Percentiles rank a stretch among this genome's conserved stretches.
phyloP scores from a whole-genome alignment of 2,797 vertebrate genomes.

The Scleropages formosus region DNA sequence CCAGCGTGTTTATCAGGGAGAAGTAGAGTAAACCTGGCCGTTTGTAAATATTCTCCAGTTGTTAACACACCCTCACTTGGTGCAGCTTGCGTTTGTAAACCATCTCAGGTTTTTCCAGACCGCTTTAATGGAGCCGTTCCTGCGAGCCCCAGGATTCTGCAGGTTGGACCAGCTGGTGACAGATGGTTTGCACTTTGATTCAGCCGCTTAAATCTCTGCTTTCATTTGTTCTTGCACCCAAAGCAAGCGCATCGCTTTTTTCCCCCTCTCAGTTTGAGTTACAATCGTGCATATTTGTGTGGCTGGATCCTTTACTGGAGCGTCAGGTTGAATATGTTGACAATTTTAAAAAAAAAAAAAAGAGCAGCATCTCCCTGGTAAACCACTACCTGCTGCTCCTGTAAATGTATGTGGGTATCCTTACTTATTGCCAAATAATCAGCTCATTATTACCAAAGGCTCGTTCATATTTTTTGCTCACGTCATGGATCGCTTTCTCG shows the following conservation, averaged over 20 bases:
- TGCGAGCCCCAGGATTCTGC: not conserved
- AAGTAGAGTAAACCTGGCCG: not conserved
- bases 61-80: not conserved
- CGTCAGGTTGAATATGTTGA: too few species aligned
- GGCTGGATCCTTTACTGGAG: not conserved
- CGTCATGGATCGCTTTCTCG: too few species aligned
- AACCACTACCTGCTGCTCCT: too few species aligned
- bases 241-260: not conserved
- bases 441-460: too few species aligned
- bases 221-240: not conserved
- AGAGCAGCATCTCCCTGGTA: too few species aligned
- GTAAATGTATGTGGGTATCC: too few species aligned
- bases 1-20: conserved; percentile 5
- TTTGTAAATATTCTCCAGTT: conserved; percentile 25
- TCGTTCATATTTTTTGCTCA: too few species aligned
- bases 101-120: conserved; percentile 2
- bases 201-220: not conserved
- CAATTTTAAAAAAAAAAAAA: too few species aligned
- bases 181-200: conserved; percentile 1
- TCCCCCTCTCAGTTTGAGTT: not conserved
- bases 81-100: conserved; percentile 16
- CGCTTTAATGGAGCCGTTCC: not conserved
- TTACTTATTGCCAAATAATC: too few species aligned
- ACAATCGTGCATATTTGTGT: not conserved
- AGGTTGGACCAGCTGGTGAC: conserved; percentile 11